phyloP scores from a whole-genome alignment of 2,888 invertebrate species.

The Diogma glabrata region DNA sequence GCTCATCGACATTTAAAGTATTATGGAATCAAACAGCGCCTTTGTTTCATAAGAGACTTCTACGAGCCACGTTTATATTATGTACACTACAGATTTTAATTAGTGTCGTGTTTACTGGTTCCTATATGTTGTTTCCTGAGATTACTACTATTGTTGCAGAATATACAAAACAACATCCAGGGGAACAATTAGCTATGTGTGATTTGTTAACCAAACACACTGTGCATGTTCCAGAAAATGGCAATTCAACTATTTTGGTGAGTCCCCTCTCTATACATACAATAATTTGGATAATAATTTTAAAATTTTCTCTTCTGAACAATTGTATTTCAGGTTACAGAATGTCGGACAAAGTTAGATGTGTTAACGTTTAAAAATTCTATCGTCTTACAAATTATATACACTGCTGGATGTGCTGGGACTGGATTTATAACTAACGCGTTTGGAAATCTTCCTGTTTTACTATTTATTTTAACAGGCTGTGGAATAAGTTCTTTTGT shows the following conservation, averaged over 20 bases:
- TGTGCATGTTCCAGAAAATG: no score
- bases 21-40: constrained; percentile 33
- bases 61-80: constrained; percentile 26
- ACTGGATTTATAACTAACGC: constrained; percentile 27
- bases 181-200: constrained; percentile 26
- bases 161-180: constrained; percentile 24
- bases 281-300: no score
- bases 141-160: constrained; percentile 30
- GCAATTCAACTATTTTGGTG: no score
- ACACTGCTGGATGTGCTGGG: constrained; percentile 26
- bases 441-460: constrained; percentile 25
- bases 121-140: constrained; percentile 33
- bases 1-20: no score
- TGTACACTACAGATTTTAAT: constrained; percentile 30
- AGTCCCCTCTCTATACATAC: no score
- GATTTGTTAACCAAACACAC: no score
- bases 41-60: constrained; percentile 27
- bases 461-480: constrained; percentile 19
- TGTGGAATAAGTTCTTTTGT: no score
- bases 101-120: constrained; percentile 28
- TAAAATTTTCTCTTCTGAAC: no score
- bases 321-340: no score
- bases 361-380: no score
- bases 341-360: no score
- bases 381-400: constrained; percentile 25